Evolutionary conservation across 2,797 vertebrate species (phyloP), one percentile per base, ranked within the genome.

Genomic region (Smutsia gigantea): DNA sequence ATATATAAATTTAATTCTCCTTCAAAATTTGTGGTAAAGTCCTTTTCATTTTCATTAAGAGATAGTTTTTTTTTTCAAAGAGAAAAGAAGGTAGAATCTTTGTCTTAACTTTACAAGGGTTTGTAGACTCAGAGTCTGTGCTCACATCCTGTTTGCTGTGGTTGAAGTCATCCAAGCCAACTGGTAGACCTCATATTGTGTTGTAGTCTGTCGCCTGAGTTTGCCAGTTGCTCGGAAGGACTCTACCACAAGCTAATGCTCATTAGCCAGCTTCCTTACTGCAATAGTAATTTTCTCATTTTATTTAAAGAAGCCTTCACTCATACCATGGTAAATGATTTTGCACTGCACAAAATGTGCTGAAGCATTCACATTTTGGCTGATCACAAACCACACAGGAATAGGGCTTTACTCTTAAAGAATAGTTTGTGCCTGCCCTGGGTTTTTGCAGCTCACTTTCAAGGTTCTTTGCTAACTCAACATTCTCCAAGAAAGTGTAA

Each of bases 401-500:
- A 97, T 93, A 92, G 29, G 39, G 87, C 96, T 98, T 97, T 96
- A n/a, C 92, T 98, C 97, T 97, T 97, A 98, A 97, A 97, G 95
- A 98, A 97, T 93, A 97, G 96, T 94, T 94, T 96, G 93, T 98
- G 95, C 88, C 90, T 97, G 96, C 75, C 85, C 72, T 27, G 92
- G 90, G 75, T 98, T 97, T 98, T 97, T 96, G 95, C 93, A 97
- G 94, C 96, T 98, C 97, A 87, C 97, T 98, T 98, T 98, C 46
- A 21, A 34, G 69, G 75, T 37, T 97, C 90, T 79, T 90, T 98
- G 98, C 98, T 98, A 98, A 97, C 93, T 98, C 96, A 95, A 96
- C 96, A 95, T 98, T 98, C 97, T 97, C 95, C 77, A 97, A 98
- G 93, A 98, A 98, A 97, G 83, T 97, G 97, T 98, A 98, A 98